Base-by-base conservation (phyloP, 2,888 invertebrate species). In the Cataglyphis rosenhaueri region DNA sequence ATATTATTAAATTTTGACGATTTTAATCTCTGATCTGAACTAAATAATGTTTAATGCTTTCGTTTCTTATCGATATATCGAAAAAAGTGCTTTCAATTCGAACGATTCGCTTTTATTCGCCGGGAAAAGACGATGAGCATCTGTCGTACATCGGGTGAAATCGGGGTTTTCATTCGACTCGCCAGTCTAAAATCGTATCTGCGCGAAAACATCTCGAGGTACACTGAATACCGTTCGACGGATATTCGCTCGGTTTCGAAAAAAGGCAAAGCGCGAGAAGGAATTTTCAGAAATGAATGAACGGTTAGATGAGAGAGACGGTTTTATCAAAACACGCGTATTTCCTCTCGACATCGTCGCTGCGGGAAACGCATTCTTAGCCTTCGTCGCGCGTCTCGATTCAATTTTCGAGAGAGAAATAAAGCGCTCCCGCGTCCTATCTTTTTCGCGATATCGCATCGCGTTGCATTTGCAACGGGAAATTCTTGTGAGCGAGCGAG, bases 341-440 rank as follows among this genome's bases (percentile, higher is more conserved):
- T 79, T 71, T 79, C 59, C 78, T 44, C 44, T 48, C 68, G 41
- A 55, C 70, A 41, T 35, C 25, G 29, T 68, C 55, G 61, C 21
- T 59, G 41, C 21, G 59, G 41, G 44, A 44, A 59, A 52, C 35
- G 25, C 18, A 15, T 15, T 15, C 18, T 52, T 29, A 66, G 21
- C 57, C 66, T 57, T 57, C 66, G 55, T 29, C 15, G n/a, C 38
- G 65, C 65, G 15, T 76, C 59, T 32, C 78, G 59, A 79, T 79
- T 70, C 78, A 79, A 79, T 79, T 79, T 71, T 44, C 71, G 44
- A 18, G 78, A 18, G 59, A 79, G 48, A 71, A 79, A 71, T 61
- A 70, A 79, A 71, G 25, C 35, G 44, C 35, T 25, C 10, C 44
- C 25, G 29, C n/a, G 44, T 61, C 32, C 35, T 44, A 71, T 70